phyloP scores from a whole-genome alignment of 2,797 vertebrate species.

The Eulemur coronatus region DNA sequence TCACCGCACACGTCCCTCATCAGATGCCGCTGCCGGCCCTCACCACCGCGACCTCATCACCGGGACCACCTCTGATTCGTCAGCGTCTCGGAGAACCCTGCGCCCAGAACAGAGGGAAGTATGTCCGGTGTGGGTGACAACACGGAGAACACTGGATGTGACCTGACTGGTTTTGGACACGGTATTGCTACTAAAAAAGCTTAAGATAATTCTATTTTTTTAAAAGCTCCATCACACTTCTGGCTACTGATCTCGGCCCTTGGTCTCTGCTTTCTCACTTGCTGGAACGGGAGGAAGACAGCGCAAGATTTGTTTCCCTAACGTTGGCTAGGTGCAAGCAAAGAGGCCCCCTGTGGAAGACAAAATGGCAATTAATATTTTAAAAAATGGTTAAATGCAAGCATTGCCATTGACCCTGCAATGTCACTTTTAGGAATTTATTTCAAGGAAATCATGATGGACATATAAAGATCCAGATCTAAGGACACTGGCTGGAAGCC shows the following conservation, averaged over 20 bases:
- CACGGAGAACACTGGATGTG: too few species aligned
- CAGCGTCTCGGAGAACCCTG: not conserved
- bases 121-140: too few species aligned
- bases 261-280: not conserved
- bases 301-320: not conserved
- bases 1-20: not conserved
- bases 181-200: not conserved
- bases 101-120: not conserved
- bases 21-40: not conserved
- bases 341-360: not conserved
- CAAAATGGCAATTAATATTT: not conserved
- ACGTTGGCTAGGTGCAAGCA: not conserved
- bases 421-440: not conserved
- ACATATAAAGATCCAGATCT: not conserved
- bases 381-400: not conserved
- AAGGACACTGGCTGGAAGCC: not conserved
- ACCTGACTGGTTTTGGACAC: accelerated
- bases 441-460: not conserved
- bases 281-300: not conserved
- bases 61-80: not conserved
- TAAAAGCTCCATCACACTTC: not conserved
- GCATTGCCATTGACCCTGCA: not conserved
- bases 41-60: not conserved
- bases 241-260: not conserved
- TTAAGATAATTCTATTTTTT: not conserved